Conservation (phyloP, 2,113 vertebrate genomes). For the Myocastor coypus region DNA sequence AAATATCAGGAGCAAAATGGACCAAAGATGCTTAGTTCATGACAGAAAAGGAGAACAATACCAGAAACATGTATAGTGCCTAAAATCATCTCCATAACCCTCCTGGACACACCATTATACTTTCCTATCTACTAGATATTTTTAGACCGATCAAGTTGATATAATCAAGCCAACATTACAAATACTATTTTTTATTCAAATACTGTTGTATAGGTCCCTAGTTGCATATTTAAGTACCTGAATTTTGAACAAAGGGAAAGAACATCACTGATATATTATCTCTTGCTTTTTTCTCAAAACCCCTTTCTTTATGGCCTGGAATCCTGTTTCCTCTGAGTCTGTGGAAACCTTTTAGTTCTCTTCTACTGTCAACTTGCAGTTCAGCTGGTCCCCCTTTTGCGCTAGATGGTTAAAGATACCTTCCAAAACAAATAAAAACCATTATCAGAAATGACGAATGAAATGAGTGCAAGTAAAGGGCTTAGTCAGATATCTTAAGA, state of each 20-base stretch:
- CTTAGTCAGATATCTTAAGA: not conserved
- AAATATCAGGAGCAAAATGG: not conserved
- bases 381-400: not conserved
- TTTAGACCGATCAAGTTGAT: not conserved
- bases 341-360: not conserved
- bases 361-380: not conserved
- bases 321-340: not conserved
- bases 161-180: not conserved
- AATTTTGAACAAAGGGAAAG: constrained; percentile 23
- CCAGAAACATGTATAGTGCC: not conserved
- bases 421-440: not conserved
- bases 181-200: not conserved
- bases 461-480: not conserved
- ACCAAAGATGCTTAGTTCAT: not conserved
- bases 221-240: not conserved
- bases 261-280: not conserved
- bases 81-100: not conserved
- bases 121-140: not conserved
- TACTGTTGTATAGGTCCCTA: not conserved
- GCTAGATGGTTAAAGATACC: not conserved
- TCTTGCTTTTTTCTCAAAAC: not conserved
- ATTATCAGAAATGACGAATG: constrained; percentile 25
- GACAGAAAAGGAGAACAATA: not conserved
- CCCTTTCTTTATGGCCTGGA: not conserved
- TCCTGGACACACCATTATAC: not conserved